A percentile compares a stretch with the other conserved stretches of the same genome.
These are phyloP conservation scores for Chalcis sispes DNA, from an alignment of 2,888 invertebrate genomes.

Conservation along the genomic window DNA sequence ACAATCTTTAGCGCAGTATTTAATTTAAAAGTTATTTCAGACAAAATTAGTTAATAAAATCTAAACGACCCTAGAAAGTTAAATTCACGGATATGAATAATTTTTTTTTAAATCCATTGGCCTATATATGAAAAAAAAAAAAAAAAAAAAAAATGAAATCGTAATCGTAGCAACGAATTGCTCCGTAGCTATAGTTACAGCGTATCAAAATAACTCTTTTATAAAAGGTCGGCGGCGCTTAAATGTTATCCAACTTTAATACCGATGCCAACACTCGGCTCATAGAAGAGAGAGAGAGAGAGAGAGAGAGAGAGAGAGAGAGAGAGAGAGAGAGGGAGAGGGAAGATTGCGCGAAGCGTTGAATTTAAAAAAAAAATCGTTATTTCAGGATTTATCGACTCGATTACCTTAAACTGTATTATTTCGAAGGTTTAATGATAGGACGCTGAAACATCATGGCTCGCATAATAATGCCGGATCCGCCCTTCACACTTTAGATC, in stretches of 20 bases:
- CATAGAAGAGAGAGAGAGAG: constrained; percentile 10
- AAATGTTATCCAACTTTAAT: constrained; percentile 10
- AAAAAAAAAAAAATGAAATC: no score
- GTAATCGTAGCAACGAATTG: neutral
- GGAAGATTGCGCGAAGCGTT: no score
- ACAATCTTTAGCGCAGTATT: no score
- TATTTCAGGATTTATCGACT: constrained; percentile 54
- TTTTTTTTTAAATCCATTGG: no score
- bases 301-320: neutral
- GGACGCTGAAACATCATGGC: constrained; percentile 15
- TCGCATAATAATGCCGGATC: constrained; percentile 35
- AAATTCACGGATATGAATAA: no score
- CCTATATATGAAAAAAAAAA: no score
- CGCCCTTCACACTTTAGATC: constrained; percentile 57
- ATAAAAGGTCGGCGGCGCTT: neutral
- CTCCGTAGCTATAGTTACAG: neutral
- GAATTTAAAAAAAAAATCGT: constrained; percentile 49
- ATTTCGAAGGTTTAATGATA: constrained; percentile 54
- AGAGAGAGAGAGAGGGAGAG: neutral
- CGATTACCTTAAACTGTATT: constrained; percentile 58
- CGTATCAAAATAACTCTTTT: constrained; percentile 41
- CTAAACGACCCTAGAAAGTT: no score
- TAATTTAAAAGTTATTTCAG: no score
- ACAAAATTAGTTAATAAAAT: no score
- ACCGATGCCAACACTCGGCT: neutral